A percentile compares a stretch with the other conserved stretches of the same genome.
phyloP scores from a whole-genome alignment of 2,888 invertebrate species.

The Scotopteryx bipunctaria region DNA sequence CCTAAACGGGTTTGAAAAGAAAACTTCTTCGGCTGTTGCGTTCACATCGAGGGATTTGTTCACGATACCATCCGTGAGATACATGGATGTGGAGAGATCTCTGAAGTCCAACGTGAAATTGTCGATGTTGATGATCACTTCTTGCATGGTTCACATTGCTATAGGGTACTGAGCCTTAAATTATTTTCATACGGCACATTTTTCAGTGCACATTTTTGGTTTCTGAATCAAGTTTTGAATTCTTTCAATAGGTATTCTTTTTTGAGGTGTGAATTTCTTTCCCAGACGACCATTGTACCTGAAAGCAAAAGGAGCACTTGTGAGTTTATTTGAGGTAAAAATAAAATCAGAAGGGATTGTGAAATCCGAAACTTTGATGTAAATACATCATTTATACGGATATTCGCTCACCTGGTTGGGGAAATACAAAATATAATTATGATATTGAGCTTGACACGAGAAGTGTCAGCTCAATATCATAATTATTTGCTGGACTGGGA shows the following conservation, averaged over 20 bases:
- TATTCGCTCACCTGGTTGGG: too few species aligned
- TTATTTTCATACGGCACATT: conserved; percentile 2
- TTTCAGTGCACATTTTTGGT: conserved; percentile 9
- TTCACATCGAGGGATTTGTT: conserved; percentile 66
- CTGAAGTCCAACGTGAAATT: conserved; percentile 67
- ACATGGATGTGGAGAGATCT: conserved; percentile 74
- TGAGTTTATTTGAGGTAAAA: conserved; percentile 31
- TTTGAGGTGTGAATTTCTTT: conserved; percentile 15
- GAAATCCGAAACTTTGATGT: too few species aligned
- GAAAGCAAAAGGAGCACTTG: conserved; percentile 31
- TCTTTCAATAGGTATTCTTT: conserved; percentile 29
- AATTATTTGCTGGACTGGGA: too few species aligned
- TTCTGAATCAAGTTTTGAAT: conserved; percentile 33
- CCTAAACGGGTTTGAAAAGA: conserved; percentile 66
- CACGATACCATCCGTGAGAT: conserved; percentile 68
- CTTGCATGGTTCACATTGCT: conserved; percentile 71
- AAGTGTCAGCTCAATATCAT: too few species aligned
- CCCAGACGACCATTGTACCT: conserved; percentile 34
- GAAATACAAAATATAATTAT: too few species aligned
- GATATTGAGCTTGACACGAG: too few species aligned
- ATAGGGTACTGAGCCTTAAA: conserved; percentile 27
- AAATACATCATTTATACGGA: too few species aligned
- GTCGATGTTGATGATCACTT: conserved; percentile 56
- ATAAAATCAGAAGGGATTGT: conserved; percentile 25
- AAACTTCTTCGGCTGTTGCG: conserved; percentile 62